Conservation (phyloP, 1,140 invertebrate genomes). For the Drosophila yakuba region DNA sequence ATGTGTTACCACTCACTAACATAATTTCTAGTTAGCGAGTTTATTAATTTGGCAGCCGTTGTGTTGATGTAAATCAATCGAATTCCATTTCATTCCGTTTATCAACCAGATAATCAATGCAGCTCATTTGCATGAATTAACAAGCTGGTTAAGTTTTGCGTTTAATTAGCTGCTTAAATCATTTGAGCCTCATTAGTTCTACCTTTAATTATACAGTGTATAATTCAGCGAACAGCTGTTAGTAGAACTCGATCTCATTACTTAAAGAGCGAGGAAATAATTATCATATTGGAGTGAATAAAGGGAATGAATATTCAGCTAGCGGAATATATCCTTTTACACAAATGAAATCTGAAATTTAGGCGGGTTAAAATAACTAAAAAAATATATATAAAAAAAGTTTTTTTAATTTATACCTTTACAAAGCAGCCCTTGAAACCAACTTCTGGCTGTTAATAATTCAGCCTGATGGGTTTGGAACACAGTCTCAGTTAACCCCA, state of each 20-base stretch:
- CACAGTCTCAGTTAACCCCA: slow-evolving; percentile 1
- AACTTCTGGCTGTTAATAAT: not conserved
- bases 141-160: slow-evolving; percentile 22
- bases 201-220: slow-evolving; percentile 24
- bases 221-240: slow-evolving; percentile 15
- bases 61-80: not conserved
- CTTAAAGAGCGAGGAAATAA: slow-evolving; percentile 9
- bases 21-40: not conserved
- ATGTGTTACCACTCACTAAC: not conserved
- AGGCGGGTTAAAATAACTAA: too few species aligned
- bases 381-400: not conserved
- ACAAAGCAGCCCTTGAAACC: not conserved
- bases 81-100: slow-evolving; percentile 38
- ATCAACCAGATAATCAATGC: slow-evolving; percentile 50
- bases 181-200: slow-evolving; percentile 20
- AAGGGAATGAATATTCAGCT: slow-evolving; percentile 10
- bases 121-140: slow-evolving; percentile 60
- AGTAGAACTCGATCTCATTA: not conserved
- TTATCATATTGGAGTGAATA: slow-evolving; percentile 3
- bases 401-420: too few species aligned
- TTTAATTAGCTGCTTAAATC: slow-evolving; percentile 44
- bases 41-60: slow-evolving; percentile 8
- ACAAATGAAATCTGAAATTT: not conserved
- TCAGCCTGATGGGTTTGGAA: not conserved
- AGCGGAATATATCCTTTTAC: not conserved